phyloP scores from a whole-genome alignment of 2,113 vertebrate genomes.

The Edolisoma coerulescens region DNA sequence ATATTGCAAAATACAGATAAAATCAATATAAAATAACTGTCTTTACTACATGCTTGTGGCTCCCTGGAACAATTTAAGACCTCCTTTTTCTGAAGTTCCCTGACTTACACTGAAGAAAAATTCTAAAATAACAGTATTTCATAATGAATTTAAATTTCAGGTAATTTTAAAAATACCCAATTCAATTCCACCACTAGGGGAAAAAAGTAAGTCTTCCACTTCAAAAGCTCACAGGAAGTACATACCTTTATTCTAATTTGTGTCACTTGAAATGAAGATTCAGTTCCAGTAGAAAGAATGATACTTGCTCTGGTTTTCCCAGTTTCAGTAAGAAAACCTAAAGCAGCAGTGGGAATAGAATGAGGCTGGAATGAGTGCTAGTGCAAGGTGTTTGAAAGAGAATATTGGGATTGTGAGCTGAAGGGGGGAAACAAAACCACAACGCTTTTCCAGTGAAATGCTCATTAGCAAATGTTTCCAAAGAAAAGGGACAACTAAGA shows the following conservation, averaged over 20 bases:
- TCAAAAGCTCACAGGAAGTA: not conserved
- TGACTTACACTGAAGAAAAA: not conserved
- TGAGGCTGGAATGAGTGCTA: not conserved
- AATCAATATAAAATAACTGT: not conserved
- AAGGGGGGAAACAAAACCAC: not conserved
- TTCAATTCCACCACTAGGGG: not conserved
- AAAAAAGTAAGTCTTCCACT: not conserved
- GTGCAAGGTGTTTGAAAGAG: not conserved
- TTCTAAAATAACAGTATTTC: not conserved
- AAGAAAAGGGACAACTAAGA: not conserved
- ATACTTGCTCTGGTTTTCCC: constrained; percentile 90
- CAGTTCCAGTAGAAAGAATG: constrained; percentile 90
- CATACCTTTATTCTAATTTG: constrained; percentile 94
- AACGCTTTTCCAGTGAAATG: not conserved
- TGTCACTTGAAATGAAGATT: constrained; percentile 91
- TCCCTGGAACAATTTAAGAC: not conserved
- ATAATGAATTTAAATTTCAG: not conserved
- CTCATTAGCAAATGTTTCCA: not conserved
- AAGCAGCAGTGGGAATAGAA: not conserved
- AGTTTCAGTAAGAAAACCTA: constrained; percentile 95
- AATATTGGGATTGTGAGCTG: not conserved
- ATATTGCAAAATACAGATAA: not conserved
- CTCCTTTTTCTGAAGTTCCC: not conserved
- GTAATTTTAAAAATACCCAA: not conserved
- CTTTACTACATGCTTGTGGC: not conserved